Conservation (phyloP, 1,140 invertebrate genomes). For the Drosophila rufa region DNA sequence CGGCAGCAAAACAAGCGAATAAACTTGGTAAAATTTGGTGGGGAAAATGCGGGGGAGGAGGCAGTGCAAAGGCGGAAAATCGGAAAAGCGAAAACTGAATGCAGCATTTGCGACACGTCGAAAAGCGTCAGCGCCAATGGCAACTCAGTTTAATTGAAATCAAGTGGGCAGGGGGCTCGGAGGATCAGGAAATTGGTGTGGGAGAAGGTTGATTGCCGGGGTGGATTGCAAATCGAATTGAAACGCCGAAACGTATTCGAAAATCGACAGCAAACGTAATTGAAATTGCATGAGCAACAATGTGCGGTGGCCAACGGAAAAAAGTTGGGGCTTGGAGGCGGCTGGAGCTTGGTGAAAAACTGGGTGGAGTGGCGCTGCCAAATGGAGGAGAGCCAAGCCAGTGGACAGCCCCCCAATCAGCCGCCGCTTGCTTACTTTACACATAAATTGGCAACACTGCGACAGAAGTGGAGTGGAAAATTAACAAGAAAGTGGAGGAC, state of each 20-base stretch:
- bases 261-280: slow-evolving; percentile 83
- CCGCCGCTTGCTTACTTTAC: slow-evolving; percentile 35
- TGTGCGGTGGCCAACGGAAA: slow-evolving; percentile 44
- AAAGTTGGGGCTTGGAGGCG: not conserved
- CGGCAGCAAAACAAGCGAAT: slow-evolving; percentile 75
- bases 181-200: not conserved
- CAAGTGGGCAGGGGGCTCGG: slow-evolving; percentile 44
- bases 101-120: slow-evolving; percentile 79
- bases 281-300: slow-evolving; percentile 83
- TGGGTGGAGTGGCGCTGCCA: slow-evolving; percentile 24
- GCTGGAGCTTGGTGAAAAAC: not conserved
- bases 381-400: slow-evolving; percentile 44
- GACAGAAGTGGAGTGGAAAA: slow-evolving; percentile 28
- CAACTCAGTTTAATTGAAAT: slow-evolving; percentile 83
- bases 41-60: not conserved
- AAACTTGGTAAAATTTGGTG: slow-evolving; percentile 55
- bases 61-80: slow-evolving; percentile 11
- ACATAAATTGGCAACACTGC: slow-evolving; percentile 76
- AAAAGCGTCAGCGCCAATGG: slow-evolving; percentile 74
- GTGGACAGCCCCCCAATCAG: slow-evolving; percentile 36
- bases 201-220: slow-evolving; percentile 22
- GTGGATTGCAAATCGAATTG: slow-evolving; percentile 74
- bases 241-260: slow-evolving; percentile 77
- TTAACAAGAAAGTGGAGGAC: not conserved
- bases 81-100: slow-evolving; percentile 45